Conservation (phyloP, 2,888 invertebrate species). For the Dioctria linearis region DNA sequence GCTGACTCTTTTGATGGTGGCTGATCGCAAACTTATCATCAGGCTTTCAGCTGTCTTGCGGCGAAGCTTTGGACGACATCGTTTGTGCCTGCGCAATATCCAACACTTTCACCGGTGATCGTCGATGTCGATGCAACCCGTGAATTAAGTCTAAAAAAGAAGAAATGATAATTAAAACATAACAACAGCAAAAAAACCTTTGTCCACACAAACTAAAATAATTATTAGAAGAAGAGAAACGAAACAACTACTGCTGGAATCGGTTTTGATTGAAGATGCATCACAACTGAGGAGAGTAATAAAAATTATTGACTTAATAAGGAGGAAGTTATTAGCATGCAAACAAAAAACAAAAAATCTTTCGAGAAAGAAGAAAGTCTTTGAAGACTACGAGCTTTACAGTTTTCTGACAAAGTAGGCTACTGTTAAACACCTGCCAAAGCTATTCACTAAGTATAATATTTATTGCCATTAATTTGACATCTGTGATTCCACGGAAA, state of each 20-base stretch:
- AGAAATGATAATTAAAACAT: slow-evolving; percentile 27
- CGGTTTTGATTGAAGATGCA: neutral
- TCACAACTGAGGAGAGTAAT: neutral
- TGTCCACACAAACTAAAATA: neutral
- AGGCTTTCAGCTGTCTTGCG: slow-evolving; percentile 21
- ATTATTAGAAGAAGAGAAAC: neutral
- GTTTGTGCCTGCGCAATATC: slow-evolving; percentile 3
- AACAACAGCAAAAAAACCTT: neutral
- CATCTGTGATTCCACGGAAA: no score
- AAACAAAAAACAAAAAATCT: neutral
- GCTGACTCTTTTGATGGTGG: neutral
- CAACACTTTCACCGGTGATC: slow-evolving; percentile 30
- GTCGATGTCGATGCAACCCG: neutral
- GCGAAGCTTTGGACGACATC: slow-evolving; percentile 7
- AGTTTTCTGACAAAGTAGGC: neutral
- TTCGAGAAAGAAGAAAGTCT: neutral
- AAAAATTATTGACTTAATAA: neutral
- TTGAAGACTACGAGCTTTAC: neutral
- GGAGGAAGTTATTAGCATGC: neutral
- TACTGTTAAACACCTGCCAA: no score
- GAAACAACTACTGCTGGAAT: neutral
- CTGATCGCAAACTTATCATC: neutral
- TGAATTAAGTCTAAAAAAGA: slow-evolving; percentile 30
- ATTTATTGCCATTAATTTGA: no score
- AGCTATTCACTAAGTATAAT: no score